Conservation (phyloP, 1,140 invertebrate species). For the Lasioglossum albipes region DNA sequence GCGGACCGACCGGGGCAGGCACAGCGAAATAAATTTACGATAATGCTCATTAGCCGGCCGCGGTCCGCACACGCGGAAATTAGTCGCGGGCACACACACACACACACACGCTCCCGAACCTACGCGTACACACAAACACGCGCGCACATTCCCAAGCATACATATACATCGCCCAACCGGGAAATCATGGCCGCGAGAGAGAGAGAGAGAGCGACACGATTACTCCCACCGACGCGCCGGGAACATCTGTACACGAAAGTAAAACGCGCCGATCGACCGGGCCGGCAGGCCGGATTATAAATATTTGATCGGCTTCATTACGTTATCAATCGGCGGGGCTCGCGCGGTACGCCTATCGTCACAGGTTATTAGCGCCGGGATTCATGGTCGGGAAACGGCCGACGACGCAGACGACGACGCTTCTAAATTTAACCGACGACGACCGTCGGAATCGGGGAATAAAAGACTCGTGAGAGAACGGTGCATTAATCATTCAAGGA, state of each 20-base stretch:
- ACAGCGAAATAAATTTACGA: slow-evolving; percentile 48
- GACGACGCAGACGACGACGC: too few relatives aligned
- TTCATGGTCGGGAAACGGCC: neutral
- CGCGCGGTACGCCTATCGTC: neutral
- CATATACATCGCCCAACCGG: neutral
- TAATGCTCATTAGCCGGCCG: slow-evolving; percentile 45
- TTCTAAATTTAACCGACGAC: slow-evolving; percentile 5
- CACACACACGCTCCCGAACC: too few relatives aligned
- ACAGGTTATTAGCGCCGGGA: slow-evolving; percentile 23
- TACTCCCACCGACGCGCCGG: slow-evolving; percentile 7
- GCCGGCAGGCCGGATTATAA: slow-evolving; percentile 7
- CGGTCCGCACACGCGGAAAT: slow-evolving; percentile 26
- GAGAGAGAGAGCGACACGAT: neutral
- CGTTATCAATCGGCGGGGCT: slow-evolving; percentile 18
- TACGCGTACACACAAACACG: too few relatives aligned
- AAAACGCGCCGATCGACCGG: slow-evolving; percentile 23
- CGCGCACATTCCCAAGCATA: too few relatives aligned
- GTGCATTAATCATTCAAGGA: slow-evolving; percentile 17
- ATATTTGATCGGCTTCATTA: slow-evolving; percentile 40
- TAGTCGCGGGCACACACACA: slow-evolving; percentile 7
- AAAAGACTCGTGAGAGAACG: neutral
- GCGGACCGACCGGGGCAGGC: slow-evolving; percentile 8
- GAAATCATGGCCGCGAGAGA: slow-evolving; percentile 18
- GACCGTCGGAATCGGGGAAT: neutral
- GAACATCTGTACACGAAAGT: slow-evolving; percentile 35